Evolutionary conservation across 35 echinoderm and acorn worm species (phyloP).

Genomic region (Apostichopus californicus): DNA sequence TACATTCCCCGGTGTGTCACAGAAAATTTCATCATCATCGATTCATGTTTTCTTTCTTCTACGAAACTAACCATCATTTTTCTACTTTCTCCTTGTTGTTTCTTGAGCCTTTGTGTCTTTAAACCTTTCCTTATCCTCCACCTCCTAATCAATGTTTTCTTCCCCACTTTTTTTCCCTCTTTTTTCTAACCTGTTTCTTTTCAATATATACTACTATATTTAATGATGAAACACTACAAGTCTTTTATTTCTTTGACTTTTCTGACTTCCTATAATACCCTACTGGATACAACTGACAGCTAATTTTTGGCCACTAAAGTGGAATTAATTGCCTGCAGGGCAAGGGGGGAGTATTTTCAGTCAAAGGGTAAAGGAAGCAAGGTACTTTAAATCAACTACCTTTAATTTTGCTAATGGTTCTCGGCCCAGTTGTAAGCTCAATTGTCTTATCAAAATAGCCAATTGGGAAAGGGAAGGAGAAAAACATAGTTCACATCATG

Average conservation of each 20-base stretch:
- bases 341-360: conserved; percentile 10
- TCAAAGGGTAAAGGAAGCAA: background rate
- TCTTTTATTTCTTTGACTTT: background rate
- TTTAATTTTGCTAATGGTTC: conserved; percentile 50
- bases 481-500: background rate
- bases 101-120: background rate
- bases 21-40: no score
- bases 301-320: conserved; percentile 8
- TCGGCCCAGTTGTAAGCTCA: conserved; percentile 31
- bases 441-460: conserved; percentile 50
- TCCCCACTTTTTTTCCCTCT: background rate
- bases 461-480: background rate
- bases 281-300: conserved; percentile 23
- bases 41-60: no score
- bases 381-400: conserved; percentile 43
- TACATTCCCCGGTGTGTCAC: no score
- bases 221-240: background rate
- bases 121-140: background rate
- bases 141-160: background rate
- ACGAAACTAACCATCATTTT: no score
- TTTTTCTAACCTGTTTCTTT: background rate
- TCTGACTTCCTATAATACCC: background rate
- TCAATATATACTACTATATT: background rate
- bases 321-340: conserved; percentile 44
- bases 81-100: no score